Evolutionary conservation across 2,113 vertebrate species (phyloP), one percentile per base, ranked within the genome.

Genomic region (Cyanistes caeruleus): DNA sequence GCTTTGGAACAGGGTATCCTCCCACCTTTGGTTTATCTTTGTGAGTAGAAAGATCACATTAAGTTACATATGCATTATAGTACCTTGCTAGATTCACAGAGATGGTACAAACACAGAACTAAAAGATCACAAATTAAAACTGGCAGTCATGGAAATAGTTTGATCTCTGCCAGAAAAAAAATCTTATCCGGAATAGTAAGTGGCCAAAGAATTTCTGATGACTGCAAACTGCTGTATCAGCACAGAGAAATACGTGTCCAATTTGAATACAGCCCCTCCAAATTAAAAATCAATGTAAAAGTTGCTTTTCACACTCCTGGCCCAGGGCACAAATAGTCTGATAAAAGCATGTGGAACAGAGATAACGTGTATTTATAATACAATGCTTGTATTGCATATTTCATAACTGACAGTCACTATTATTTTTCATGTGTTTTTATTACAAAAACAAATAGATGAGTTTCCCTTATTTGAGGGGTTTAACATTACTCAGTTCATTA

Each of bases 1-100:
- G 95, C 51, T 98, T 97, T 89, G 97, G 91, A 92, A 74, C 19
- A 28, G 96, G 53, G 70, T 89, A 97, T 80, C 59, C 95, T 90
- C 74, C 97, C 62, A 85, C 85, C 39, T 84, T 95, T 67, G 65
- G 37, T 84, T 92, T 97, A 96, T 78, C 98, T 98, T 82, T 55
- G 52, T 33, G n/a, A 83, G 46, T 18, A 87, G 24, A 93, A 88
- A 70, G n/a, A 15, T n/a, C 55, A 83, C 30, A 86, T 0, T 77
- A 69, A 93, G 37, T 28, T 58, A 65, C 8, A 73, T 2, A 60
- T 6, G 48, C 13, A n/a, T 56, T 43, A 28, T 3, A 76, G 5
- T 9, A 62, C 10, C 33, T 56, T 78, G 59, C 5, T 64, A 0
- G 1, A 85, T 17, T 63, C 35, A 88, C 7, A 86, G 33, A 80